phyloP scores from a whole-genome alignment of 2,888 invertebrate genomes.

The Heliconius sara region DNA sequence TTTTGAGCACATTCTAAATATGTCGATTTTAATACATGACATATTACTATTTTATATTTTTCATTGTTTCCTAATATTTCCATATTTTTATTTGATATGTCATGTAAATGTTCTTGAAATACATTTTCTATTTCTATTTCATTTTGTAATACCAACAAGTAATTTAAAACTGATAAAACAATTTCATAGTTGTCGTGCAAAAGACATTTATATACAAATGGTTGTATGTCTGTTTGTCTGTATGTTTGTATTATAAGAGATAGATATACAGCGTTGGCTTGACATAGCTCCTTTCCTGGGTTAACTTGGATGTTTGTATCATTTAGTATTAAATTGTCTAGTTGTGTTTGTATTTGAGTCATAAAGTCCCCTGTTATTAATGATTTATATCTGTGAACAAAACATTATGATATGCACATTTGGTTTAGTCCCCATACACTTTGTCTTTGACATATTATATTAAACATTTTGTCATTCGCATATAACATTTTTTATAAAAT shows the following conservation, averaged over 20 bases:
- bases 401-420: too few relatives aligned
- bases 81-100: constrained; percentile 45
- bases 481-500: too few relatives aligned
- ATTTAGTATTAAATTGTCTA: constrained; percentile 56
- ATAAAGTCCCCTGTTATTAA: constrained; percentile 36
- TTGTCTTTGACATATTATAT: too few relatives aligned
- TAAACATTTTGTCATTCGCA: too few relatives aligned
- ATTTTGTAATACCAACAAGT: constrained; percentile 55
- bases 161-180: constrained; percentile 55
- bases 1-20: constrained; percentile 70
- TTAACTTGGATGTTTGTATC: constrained; percentile 43
- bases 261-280: constrained; percentile 57
- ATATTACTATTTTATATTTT: constrained; percentile 55
- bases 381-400: constrained; percentile 32
- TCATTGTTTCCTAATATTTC: constrained; percentile 35
- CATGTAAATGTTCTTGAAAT: constrained; percentile 58
- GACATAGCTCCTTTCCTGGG: constrained; percentile 61
- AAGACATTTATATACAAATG: constrained; percentile 51
- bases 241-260: constrained; percentile 52
- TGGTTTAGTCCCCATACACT: too few relatives aligned
- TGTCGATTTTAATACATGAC: constrained; percentile 54
- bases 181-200: constrained; percentile 60
- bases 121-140: constrained; percentile 53
- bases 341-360: constrained; percentile 46
- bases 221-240: constrained; percentile 39